Base-by-base conservation (phyloP, 2,888 invertebrate genomes). In the Perithous albicinctus region DNA sequence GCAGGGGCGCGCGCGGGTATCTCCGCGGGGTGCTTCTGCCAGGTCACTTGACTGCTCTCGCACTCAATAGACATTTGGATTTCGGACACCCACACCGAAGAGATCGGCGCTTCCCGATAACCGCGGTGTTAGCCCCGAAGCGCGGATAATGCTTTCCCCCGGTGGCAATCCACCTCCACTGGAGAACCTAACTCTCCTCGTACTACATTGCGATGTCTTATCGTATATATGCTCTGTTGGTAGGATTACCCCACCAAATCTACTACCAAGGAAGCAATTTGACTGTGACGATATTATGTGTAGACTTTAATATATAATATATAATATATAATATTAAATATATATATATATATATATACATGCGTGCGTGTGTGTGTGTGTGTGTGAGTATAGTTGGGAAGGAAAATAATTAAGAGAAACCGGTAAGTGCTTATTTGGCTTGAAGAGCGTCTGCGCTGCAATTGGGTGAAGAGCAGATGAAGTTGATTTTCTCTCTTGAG, bases 101-200 rank as follows among this genome's bases (percentile, higher is more conserved):
- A 90, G 91, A 91, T 91, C 85, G 87, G 85, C 86, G 86, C 74
- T 76, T 86, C 70, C 80, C 85, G 91, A 91, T 91, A 91, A 85
- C 87, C 86, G 83, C n/a, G n/a, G n/a, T n/a, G n/a, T n/a, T 73
- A 87, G 86, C 81, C 87, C 88, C 15, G 2, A 56, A 84, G 86
- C 87, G 83, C 82, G 88, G 89, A 89, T 90, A 91, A 89, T 90
- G 86, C 89, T 83, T 84, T 84, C 73, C 72, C n/a, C 74, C 72
- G 59, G 54, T 63, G 78, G 77, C 83, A 63, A 80, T 78, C 56
- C 80, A 75, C 70, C 73, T 63, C 67, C 54, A 29, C 51, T n/a
- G 73, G 76, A 64, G 51, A n/a, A 41, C 35, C 23, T 15, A 35
- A n/a, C n/a, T n/a, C 61, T 56, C 51, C 23, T 56, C 48, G 59